A percentile compares a stretch with the other conserved stretches of the same genome.
Evolutionary conservation across 2,888 invertebrate genomes (phyloP).

Genomic region (Dysmachus trigonus): DNA sequence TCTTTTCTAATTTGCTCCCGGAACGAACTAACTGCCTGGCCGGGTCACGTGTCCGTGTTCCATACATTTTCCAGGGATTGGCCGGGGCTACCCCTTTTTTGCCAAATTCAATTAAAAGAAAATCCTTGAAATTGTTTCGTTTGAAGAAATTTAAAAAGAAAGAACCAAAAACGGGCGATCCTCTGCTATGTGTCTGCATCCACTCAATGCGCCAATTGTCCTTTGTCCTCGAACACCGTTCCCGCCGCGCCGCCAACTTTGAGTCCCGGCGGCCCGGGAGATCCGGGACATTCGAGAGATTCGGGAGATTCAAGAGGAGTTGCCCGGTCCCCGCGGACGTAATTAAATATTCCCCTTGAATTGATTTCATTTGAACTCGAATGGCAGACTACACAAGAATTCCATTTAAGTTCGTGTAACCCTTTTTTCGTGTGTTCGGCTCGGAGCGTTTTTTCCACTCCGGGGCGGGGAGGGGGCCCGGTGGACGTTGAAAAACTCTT

Average conservation of each 20-base stretch:
- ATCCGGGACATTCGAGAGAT: too few species aligned
- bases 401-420: slow-evolving; percentile 52
- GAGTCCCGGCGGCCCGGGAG: neutral
- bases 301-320: neutral
- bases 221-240: neutral
- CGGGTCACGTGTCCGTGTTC: slow-evolving; percentile 18
- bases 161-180: neutral
- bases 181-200: neutral
- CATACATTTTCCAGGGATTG: neutral
- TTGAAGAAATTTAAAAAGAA: slow-evolving; percentile 11
- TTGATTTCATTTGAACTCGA: slow-evolving; percentile 51
- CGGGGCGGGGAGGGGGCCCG: neutral
- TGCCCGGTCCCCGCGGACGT: slow-evolving; percentile 21
- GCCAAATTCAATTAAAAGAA: slow-evolving; percentile 35
- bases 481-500: slow-evolving; percentile 22
- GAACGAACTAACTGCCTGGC: neutral
- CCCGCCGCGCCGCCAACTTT: neutral
- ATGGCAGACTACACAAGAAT: slow-evolving; percentile 51
- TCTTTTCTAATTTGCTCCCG: neutral
- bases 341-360: slow-evolving; percentile 49
- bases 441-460: slow-evolving; percentile 14
- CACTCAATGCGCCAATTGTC: slow-evolving; percentile 4
- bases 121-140: slow-evolving; percentile 28
- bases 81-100: neutral
- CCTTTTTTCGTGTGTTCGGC: slow-evolving; percentile 46